A percentile compares a stretch with the other conserved stretches of the same genome.
These are phyloP conservation scores for Pristionchus exspectatus DNA, from an alignment of 2,888 invertebrate species.

Conservation along the genomic window DNA sequence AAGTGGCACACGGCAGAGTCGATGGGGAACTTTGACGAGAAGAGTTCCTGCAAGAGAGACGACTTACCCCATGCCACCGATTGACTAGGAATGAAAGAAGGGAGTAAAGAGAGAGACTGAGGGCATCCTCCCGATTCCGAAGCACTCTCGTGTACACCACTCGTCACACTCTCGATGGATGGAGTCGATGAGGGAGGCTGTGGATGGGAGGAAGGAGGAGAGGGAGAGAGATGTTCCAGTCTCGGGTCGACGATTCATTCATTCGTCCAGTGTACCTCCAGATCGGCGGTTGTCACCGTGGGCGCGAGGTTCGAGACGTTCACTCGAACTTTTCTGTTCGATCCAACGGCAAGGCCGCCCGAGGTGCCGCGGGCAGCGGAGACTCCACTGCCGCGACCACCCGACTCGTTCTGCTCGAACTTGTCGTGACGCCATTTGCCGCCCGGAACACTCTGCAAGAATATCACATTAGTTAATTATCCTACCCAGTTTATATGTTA, in stretches of 20 bases:
- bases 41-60: conserved; percentile 62
- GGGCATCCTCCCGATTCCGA: background rate
- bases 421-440: conserved; percentile 56
- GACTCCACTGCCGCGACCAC: background rate
- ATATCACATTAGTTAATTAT: background rate
- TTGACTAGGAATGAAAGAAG: background rate
- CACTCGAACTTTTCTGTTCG: conserved; percentile 53
- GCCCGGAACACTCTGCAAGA: conserved; percentile 53
- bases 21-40: conserved; percentile 59
- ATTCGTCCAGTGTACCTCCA: conserved; percentile 46
- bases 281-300: conserved; percentile 50
- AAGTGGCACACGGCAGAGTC: conserved; percentile 65
- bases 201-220: background rate
- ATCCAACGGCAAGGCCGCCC: conserved; percentile 16
- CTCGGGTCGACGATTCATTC: background rate
- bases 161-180: background rate
- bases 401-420: conserved; percentile 41
- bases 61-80: background rate
- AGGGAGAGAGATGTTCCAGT: background rate
- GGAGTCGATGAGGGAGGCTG: background rate
- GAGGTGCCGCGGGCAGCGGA: background rate
- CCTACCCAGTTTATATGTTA: background rate
- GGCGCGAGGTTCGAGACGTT: conserved; percentile 53
- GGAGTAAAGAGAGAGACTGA: background rate
- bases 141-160: background rate